These are phyloP conservation scores for Ctenochaetus hawaiiensis DNA, from an alignment of 2,797 vertebrate genomes.

Conservation along the genomic window DNA sequence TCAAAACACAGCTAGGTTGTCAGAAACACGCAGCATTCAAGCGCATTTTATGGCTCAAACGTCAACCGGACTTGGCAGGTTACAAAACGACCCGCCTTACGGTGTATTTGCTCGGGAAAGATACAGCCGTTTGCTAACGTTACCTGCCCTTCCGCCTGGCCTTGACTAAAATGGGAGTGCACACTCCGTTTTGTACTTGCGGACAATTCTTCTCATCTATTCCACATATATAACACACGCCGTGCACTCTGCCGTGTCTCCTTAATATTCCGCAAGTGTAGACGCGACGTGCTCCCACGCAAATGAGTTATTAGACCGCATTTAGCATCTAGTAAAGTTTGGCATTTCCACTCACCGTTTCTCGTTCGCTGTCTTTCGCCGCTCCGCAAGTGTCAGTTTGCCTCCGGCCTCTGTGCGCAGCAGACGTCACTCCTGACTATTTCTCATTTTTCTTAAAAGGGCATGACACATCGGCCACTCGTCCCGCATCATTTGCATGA, in stretches of 20 bases:
- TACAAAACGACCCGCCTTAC: not conserved
- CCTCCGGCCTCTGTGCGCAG: conserved; percentile 77
- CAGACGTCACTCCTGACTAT: conserved; percentile 79
- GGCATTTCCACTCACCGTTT: conserved; percentile 82
- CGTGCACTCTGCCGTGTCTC: not conserved
- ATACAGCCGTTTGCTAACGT: conserved; percentile 59
- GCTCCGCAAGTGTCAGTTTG: conserved; percentile 83
- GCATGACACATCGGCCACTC: conserved; percentile 65
- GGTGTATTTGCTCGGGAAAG: conserved; percentile 27
- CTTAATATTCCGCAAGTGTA: not conserved
- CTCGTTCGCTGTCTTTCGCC: conserved; percentile 82
- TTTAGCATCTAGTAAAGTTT: conserved; percentile 71
- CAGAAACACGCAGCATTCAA: not conserved
- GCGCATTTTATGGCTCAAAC: not conserved
- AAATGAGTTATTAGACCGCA: conserved; percentile 45
- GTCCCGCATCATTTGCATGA: conserved; percentile 48
- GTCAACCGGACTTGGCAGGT: not conserved
- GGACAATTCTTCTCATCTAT: conserved; percentile 52
- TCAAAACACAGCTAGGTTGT: conserved; percentile 35
- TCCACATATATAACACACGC: not conserved
- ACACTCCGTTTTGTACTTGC: conserved; percentile 68
- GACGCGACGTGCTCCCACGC: not conserved
- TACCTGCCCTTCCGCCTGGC: conserved; percentile 85
- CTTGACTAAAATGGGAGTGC: conserved; percentile 83
- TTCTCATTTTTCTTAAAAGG: conserved; percentile 83